phyloP scores from a whole-genome alignment of 2,888 invertebrate species.

The Dysmachus trigonus region DNA sequence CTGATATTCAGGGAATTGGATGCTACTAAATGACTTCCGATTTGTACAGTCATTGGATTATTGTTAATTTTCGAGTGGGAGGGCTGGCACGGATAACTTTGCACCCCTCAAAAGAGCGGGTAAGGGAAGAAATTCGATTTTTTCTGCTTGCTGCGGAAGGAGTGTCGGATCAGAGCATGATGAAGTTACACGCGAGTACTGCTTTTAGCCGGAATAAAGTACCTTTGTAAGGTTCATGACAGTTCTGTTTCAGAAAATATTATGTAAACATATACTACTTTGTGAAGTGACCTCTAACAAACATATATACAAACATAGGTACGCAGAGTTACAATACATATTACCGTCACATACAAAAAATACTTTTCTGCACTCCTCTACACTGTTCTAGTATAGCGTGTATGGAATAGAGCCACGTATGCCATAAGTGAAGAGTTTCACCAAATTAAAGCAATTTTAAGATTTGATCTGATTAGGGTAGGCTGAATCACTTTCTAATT shows the following conservation, averaged over 20 bases:
- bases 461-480: no score
- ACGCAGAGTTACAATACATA: no score
- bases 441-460: no score
- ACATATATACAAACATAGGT: no score
- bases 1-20: constrained; percentile 44
- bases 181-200: background rate
- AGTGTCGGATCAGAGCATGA: background rate
- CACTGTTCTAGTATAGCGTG: no score
- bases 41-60: constrained; percentile 52
- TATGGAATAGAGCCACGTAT: no score
- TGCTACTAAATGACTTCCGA: constrained; percentile 51
- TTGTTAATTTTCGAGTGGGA: constrained; percentile 49
- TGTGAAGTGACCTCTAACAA: background rate
- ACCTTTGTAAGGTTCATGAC: background rate
- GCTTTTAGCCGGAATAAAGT: background rate
- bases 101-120: background rate
- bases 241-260: background rate
- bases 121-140: constrained; percentile 15
- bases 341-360: no score
- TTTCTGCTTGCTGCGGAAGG: constrained; percentile 3
- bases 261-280: background rate
- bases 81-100: constrained; percentile 33
- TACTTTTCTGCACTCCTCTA: no score
- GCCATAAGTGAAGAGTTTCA: no score
- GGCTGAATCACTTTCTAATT: no score